These are phyloP conservation scores for Xyrichtys novacula DNA, from an alignment of 2,797 vertebrate species.

Conservation along the genomic window DNA sequence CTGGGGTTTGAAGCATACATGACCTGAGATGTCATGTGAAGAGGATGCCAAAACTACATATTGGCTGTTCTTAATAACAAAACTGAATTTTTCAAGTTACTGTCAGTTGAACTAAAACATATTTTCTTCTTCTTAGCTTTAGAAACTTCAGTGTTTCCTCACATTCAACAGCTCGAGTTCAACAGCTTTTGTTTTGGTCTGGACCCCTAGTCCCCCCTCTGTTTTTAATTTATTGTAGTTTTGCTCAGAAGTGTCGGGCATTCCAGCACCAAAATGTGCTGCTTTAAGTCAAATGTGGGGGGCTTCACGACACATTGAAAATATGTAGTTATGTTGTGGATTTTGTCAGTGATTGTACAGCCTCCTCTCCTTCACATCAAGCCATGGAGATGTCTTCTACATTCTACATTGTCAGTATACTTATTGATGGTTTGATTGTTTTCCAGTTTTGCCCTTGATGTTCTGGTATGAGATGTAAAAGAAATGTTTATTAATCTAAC, in stretches of 20 bases:
- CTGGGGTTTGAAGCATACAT: too few species aligned
- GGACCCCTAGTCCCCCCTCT: not conserved
- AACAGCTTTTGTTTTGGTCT: not conserved
- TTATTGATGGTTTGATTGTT: too few species aligned
- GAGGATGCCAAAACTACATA: too few species aligned
- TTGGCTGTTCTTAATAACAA: too few species aligned
- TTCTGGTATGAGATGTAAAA: too few species aligned
- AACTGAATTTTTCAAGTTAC: not conserved
- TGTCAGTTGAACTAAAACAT: not conserved
- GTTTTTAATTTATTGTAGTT: not conserved
- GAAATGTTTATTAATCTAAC: too few species aligned
- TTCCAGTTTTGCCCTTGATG: too few species aligned
- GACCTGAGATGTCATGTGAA: too few species aligned
- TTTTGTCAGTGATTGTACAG: not conserved
- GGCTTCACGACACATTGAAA: too few species aligned
- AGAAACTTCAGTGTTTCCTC: not conserved
- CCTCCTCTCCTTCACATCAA: not conserved
- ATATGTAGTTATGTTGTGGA: not conserved
- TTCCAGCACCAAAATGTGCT: not conserved
- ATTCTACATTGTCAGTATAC: too few species aligned
- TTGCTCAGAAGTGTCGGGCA: not conserved
- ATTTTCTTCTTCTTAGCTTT: not conserved
- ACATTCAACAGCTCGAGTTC: not conserved
- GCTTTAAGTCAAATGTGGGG: not conserved
- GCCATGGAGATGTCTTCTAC: too few species aligned